Evolutionary conservation across 2,797 vertebrate species (phyloP), one percentile per base, ranked within the genome.

Genomic region (Acanthis flammea): DNA sequence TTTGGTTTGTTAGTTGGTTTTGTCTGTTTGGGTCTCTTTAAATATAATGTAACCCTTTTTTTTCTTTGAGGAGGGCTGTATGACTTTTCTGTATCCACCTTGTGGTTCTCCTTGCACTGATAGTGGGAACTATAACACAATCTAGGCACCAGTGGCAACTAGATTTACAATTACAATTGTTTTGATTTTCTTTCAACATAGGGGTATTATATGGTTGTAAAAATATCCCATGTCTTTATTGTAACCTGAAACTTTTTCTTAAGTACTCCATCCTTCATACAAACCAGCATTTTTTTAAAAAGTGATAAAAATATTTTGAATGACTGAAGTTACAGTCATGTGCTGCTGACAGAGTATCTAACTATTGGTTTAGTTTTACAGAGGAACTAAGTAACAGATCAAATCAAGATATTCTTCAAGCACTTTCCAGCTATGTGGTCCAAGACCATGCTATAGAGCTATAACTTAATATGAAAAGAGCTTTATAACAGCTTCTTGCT

Each of bases 331-430:
- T 89, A 93, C 74, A 86, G 42, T 57, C 41, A 78, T 10, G 50
- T 83, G 50, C 60, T 82, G 31, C 58, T 74, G 50, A 88, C 27
- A 94, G 63, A 79, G 53, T 85, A 66, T 90, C 31, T 42, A 86
- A 89, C 65, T 62, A 83, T 91, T 93, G 66, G 70, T 94, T 92
- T 83, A 82, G 61, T 81, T 70, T 95, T 85, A 90, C 33, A 88
- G 39, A 91, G 74, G 76, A 96, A 77, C 68, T 17, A 88, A 92
- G 53, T 88, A 88, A 92, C 42, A 95, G 79, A 91, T 84, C 39
- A 86, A 53, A 86, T 67, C 24, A 65, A 84, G 72, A 77, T 42
- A 91, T 6, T 88, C 31, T 83, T 78, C 37, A 89, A 77, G 27
- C 30, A 95, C 60, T 93, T 97, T 94, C 60, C 41, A 96, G 77